These are phyloP conservation scores for Ranitomeya imitator DNA, from an alignment of 2,113 vertebrate genomes.

Conservation along the genomic window DNA sequence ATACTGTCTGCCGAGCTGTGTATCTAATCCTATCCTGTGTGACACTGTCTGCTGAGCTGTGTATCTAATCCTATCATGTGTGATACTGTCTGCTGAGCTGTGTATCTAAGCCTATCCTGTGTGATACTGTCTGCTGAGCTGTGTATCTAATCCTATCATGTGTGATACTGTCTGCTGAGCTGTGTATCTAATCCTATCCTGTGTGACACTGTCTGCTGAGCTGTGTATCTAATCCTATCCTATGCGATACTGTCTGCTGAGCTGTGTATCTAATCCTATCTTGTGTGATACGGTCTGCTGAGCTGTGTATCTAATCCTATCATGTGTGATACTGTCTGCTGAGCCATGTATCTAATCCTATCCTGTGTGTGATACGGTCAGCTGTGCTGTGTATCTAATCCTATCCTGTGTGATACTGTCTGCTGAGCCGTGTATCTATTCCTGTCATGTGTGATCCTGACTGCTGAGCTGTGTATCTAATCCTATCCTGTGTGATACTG, in stretches of 20 bases:
- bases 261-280: conserved; percentile 11
- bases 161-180: conserved; percentile 7
- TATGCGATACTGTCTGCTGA: not conserved
- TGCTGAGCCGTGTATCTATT: no score
- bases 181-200: not conserved
- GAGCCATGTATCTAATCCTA: not conserved
- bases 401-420: no score
- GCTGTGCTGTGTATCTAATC: no score
- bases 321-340: not conserved
- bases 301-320: not conserved
- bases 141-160: not conserved
- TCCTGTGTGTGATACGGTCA: no score
- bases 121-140: not conserved
- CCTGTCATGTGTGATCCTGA: no score
- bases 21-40: conserved; percentile 1
- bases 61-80: not conserved
- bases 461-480: conserved; percentile 5
- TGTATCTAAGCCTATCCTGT: conserved; percentile 1
- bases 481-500: not conserved
- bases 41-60: not conserved
- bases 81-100: not conserved
- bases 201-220: not conserved
- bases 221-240: not conserved
- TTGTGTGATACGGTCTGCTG: not conserved
- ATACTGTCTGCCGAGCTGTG: not conserved